phyloP scores from a whole-genome alignment of 2,113 vertebrate genomes.

The Raja brachyura region DNA sequence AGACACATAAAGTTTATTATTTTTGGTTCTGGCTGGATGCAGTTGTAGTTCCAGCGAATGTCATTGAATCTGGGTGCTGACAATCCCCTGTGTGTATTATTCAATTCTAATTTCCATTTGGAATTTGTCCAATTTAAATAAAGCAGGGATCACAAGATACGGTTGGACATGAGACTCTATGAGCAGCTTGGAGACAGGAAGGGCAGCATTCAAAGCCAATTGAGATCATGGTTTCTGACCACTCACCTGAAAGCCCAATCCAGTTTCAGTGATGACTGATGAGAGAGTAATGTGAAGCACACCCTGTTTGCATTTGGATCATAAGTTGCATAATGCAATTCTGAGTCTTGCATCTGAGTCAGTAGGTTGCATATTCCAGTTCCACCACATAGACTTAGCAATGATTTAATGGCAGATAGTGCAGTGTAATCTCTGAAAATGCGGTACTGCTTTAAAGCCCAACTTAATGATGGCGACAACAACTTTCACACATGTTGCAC shows the following conservation, averaged over 20 bases:
- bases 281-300: not conserved
- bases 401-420: too few relatives aligned
- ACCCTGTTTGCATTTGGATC: not conserved
- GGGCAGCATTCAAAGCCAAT: not conserved
- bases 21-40: not conserved
- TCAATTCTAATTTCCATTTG: not conserved
- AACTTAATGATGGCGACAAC: not conserved
- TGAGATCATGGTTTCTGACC: not conserved
- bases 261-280: not conserved
- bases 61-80: not conserved
- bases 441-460: not conserved
- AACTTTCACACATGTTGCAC: not conserved
- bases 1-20: not conserved
- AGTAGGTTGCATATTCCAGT: too few relatives aligned
- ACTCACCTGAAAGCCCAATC: not conserved
- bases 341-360: too few relatives aligned
- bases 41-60: not conserved
- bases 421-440: not conserved
- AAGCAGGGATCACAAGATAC: not conserved
- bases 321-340: too few relatives aligned
- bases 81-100: not conserved
- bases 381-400: too few relatives aligned
- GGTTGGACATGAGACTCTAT: not conserved
- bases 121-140: not conserved
- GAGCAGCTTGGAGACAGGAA: not conserved